Evolutionary conservation across 1,140 invertebrate species (phyloP), one percentile per base, ranked within the genome.

Genomic region (Atopsyche davidsoni): DNA sequence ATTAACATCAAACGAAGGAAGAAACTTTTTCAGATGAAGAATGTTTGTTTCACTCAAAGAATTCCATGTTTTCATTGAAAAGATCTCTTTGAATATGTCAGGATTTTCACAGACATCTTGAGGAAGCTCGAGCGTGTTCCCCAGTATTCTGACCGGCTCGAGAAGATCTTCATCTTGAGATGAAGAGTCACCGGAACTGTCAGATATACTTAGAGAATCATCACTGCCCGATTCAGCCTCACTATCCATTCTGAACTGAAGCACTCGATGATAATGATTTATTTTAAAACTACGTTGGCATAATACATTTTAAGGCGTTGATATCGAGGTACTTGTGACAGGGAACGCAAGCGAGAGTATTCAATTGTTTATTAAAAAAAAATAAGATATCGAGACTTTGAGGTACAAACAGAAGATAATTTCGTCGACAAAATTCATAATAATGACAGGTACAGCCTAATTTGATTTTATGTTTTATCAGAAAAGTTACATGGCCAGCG

Each of bases 1-100:
- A 64, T 80, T 75, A 57, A 75, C 71, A 11, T 77, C 71, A 65
- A 83, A 84, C 16, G 62, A 66, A 25, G 82, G 81, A 40, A 84
- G 62, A 60, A 80, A 78, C 47, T 69, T 73, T 66, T 71, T 72
- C 42, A 83, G 63, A 64, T 79, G 72, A 57, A 73, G 64, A 47
- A 69, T 70, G 39, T 80, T 67, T 51, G 67, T 62, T 50, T 75
- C 71, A 43, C 69, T 72, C 11, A 82, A 65, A 21, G 68, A 68
- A 49, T 73, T 71, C 79, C 79, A 81, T 14, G 73, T 73, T 25
- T 75, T 68, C 23, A 65, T 52, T 43, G 73, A 76, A 47, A 81
- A 64, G 45, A 79, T 72, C 62, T 79, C 74, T 47, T 70, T 68
- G 51, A 82, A 81, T 13, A 57, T 43, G 41, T 75, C 72, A 51